A percentile compares a stretch with the other conserved stretches of the same genome.
Conservation (phyloP, 2,797 vertebrate species). For the Valencia hispanica region DNA sequence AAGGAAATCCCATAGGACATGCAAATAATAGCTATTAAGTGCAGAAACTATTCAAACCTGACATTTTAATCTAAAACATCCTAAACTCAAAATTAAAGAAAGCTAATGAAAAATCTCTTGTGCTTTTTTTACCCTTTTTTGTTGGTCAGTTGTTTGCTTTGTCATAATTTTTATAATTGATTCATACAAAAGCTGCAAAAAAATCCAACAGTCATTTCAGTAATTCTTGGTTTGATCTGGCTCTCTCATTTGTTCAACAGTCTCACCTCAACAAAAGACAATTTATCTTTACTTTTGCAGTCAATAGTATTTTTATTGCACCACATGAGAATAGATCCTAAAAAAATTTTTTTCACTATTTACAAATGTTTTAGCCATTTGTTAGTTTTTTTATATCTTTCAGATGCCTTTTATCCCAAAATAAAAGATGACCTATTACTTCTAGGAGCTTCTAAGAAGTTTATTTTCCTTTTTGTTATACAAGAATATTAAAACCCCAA, state of each 20-base stretch:
- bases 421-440: too few species aligned
- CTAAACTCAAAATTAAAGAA: neutral
- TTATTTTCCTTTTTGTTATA: too few species aligned
- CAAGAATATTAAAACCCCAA: too few species aligned
- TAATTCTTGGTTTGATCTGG: neutral
- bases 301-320: neutral
- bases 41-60: neutral
- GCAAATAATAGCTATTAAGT: too few species aligned
- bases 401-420: too few species aligned
- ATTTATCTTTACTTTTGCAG: neutral
- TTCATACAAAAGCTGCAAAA: neutral
- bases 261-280: neutral
- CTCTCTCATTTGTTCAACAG: neutral
- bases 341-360: neutral
- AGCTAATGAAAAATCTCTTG: too few species aligned
- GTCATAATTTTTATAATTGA: neutral
- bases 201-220: neutral
- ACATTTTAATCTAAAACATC: neutral
- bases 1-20: too few species aligned
- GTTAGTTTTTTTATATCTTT: too few species aligned
- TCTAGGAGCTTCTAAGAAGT: too few species aligned
- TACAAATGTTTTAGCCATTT: neutral
- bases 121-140: neutral
- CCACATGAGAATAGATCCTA: too few species aligned
- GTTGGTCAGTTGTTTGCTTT: neutral